Percentiles rank a stretch among this genome's conserved stretches.
phyloP scores from a whole-genome alignment of 2,888 invertebrate genomes.

The Hanleya hanleyi region DNA sequence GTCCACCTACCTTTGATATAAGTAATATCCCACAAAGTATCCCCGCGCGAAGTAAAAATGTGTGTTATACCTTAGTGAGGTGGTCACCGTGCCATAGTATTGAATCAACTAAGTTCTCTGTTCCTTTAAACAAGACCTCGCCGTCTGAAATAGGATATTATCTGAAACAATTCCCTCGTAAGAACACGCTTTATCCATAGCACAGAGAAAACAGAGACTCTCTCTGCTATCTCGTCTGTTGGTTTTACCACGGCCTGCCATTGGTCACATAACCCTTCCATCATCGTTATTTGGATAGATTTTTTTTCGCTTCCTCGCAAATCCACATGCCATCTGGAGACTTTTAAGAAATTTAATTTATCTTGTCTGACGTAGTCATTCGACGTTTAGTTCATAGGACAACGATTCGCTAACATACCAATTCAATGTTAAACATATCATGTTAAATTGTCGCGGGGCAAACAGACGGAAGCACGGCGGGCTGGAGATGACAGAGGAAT shows the following conservation, averaged over 20 bases:
- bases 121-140: no score
- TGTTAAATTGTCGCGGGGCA: not conserved
- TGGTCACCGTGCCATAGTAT: no score
- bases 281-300: not conserved
- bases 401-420: not conserved
- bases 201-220: not conserved
- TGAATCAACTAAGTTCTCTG: no score
- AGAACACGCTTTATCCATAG: no score
- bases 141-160: no score
- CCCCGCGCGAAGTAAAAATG: no score
- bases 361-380: not conserved
- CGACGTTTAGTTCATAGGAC: not conserved
- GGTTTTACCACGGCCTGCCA: not conserved
- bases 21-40: no score
- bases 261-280: not conserved
- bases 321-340: not conserved
- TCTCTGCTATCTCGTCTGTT: not conserved
- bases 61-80: no score
- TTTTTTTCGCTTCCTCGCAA: not conserved
- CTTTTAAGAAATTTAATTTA: slow-evolving; percentile 9
- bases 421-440: not conserved
- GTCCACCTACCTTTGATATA: no score
- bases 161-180: no score
- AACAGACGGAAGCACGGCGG: slow-evolving; percentile 7
- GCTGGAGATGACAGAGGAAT: not conserved